These are phyloP conservation scores for Drosophila aff. DNA, from an alignment of 1,140 invertebrate species.

Conservation along the genomic window DNA sequence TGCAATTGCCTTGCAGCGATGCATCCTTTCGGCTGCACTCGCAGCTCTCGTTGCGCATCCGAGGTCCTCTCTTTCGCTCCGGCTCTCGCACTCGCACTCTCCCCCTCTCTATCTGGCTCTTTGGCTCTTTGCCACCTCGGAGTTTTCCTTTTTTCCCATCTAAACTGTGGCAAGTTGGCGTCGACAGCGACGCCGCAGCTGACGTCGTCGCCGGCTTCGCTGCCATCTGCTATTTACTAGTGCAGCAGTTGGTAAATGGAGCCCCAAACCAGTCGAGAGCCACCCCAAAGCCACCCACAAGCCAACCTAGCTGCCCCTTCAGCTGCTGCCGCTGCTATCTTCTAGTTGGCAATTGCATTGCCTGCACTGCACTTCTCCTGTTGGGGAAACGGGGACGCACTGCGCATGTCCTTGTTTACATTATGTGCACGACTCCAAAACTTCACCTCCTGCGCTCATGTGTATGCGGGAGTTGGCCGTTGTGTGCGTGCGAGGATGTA, in stretches of 20 bases:
- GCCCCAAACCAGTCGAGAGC: not conserved
- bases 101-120: conserved; percentile 12
- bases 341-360: conserved; percentile 81
- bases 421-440: conserved; percentile 71
- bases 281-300: conserved; percentile 12
- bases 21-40: conserved; percentile 69
- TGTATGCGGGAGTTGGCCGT: conserved; percentile 12
- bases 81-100: conserved; percentile 10
- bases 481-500: conserved; percentile 56
- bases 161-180: conserved; percentile 80
- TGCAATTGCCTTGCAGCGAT: conserved; percentile 75
- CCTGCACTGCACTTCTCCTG: conserved; percentile 76
- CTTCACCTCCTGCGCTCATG: conserved; percentile 32
- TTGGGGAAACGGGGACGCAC: conserved; percentile 67
- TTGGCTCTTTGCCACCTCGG: conserved; percentile 31
- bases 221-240: conserved; percentile 66
- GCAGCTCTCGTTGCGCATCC: conserved; percentile 54
- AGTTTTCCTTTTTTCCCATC: conserved; percentile 73
- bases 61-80: conserved; percentile 17
- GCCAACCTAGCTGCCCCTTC: conserved; percentile 21
- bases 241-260: conserved; percentile 49
- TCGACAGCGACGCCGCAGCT: conserved; percentile 41
- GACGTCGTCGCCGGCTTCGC: conserved; percentile 13
- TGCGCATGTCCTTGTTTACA: conserved; percentile 82
- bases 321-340: conserved; percentile 58